These are phyloP conservation scores for Meteorus cinctellus DNA, from an alignment of 2,888 invertebrate species.

Conservation along the genomic window DNA sequence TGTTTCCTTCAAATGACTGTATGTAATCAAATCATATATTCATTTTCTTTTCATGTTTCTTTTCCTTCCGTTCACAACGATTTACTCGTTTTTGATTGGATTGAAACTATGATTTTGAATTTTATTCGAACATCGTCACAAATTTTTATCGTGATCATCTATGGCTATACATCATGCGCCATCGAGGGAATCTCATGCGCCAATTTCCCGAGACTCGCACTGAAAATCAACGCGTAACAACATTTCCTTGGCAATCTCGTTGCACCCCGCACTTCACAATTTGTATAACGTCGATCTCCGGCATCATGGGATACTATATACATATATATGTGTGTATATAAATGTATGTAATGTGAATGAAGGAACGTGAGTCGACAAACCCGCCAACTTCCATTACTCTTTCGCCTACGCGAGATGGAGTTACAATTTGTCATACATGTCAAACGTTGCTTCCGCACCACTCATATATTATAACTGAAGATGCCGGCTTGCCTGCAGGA, in stretches of 20 bases:
- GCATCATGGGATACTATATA: neutral
- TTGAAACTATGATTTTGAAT: neutral
- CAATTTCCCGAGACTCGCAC: slow-evolving; percentile 4
- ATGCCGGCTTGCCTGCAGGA: neutral
- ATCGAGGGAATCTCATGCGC: neutral
- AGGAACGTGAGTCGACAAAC: slow-evolving; percentile 20
- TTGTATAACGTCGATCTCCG: slow-evolving; percentile 26
- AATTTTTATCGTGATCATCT: slow-evolving; percentile 7
- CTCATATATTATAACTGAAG: neutral
- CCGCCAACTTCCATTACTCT: slow-evolving; percentile 18
- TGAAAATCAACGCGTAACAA: slow-evolving; percentile 18
- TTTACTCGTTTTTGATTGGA: neutral
- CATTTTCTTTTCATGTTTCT: neutral
- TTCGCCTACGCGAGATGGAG: slow-evolving; percentile 8
- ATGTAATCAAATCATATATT: neutral
- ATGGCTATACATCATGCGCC: neutral
- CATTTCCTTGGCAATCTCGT: slow-evolving; percentile 15
- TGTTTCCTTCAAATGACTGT: neutral
- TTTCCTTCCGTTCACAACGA: neutral
- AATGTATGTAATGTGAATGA: neutral
- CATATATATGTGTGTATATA: neutral
- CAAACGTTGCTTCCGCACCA: slow-evolving; percentile 16
- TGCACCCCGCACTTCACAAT: slow-evolving; percentile 10
- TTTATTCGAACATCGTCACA: neutral
- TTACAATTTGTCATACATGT: slow-evolving; percentile 24